These are phyloP conservation scores for Drosophila birchii DNA, from an alignment of 2,888 invertebrate genomes.

Conservation along the genomic window DNA sequence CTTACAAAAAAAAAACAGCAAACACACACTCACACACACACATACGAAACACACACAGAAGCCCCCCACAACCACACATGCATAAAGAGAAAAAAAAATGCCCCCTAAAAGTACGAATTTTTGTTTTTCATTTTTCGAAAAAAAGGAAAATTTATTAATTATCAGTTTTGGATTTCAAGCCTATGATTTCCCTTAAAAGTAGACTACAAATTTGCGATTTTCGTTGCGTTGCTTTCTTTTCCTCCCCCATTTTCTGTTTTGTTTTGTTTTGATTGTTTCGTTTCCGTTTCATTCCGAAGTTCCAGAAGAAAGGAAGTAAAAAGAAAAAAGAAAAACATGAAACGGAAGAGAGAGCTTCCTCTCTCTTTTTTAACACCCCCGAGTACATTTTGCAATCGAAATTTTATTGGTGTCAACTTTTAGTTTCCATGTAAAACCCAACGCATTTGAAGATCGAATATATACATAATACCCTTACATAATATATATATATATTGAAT, in stretches of 20 bases:
- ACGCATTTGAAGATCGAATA: constrained; percentile 70
- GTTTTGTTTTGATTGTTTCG: not conserved
- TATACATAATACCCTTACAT: constrained; percentile 59
- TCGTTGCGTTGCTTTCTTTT: not conserved
- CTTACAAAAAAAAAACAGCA: constrained; percentile 18
- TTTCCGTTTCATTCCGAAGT: constrained; percentile 1
- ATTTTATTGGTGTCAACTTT: constrained; percentile 48
- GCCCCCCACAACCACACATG: not conserved
- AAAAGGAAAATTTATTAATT: not conserved
- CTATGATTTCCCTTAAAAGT: not conserved
- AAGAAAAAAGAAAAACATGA: constrained; percentile 8
- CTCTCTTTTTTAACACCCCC: constrained; percentile 10
- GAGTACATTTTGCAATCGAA: constrained; percentile 50
- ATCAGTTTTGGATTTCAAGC: not conserved
- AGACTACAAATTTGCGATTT: not conserved
- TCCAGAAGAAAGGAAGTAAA: constrained; percentile 1
- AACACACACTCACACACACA: constrained; percentile 28
- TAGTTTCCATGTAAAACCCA: constrained; percentile 65
- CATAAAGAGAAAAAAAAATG: constrained; percentile 1
- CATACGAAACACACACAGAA: constrained; percentile 9
- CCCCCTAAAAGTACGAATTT: not conserved
- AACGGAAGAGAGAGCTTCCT: not conserved
- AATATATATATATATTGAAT: constrained; percentile 60
- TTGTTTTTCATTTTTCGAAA: not conserved
- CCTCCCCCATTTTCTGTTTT: not conserved